phyloP scores from a whole-genome alignment of 2,888 invertebrate species.

The Drosophila gaucha region DNA sequence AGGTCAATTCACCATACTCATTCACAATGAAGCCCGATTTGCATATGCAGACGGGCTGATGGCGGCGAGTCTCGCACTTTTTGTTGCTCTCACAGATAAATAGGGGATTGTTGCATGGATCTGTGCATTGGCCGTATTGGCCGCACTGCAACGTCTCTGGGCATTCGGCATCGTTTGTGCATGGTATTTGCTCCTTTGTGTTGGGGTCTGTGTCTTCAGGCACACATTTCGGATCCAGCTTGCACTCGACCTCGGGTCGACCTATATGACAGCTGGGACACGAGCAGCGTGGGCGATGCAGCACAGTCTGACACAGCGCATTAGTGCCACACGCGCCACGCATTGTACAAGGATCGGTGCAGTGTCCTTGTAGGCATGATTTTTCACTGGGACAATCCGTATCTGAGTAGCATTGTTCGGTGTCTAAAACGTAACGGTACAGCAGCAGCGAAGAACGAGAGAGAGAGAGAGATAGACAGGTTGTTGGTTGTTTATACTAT shows the following conservation, averaged over 20 bases:
- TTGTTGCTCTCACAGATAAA: slow-evolving; percentile 92
- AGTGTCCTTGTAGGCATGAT: slow-evolving; percentile 95
- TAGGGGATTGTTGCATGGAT: slow-evolving; percentile 90
- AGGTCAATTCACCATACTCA: slow-evolving; percentile 93
- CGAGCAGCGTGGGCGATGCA: slow-evolving; percentile 94
- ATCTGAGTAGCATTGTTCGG: slow-evolving; percentile 95
- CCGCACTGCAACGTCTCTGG: slow-evolving; percentile 91
- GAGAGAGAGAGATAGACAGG: slow-evolving; percentile 81
- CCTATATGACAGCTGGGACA: slow-evolving; percentile 95
- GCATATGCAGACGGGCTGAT: slow-evolving; percentile 94
- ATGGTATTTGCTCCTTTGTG: slow-evolving; percentile 87
- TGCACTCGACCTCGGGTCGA: slow-evolving; percentile 91
- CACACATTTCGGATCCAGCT: slow-evolving; percentile 91
- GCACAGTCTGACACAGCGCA: slow-evolving; percentile 93
- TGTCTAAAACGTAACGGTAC: slow-evolving; percentile 84
- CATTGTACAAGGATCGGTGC: slow-evolving; percentile 95
- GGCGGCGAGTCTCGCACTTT: slow-evolving; percentile 94
- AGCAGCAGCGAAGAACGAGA: slow-evolving; percentile 69
- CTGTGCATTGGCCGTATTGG: slow-evolving; percentile 90
- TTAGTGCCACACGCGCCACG: slow-evolving; percentile 95
- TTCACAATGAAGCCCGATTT: slow-evolving; percentile 95
- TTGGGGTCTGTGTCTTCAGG: slow-evolving; percentile 83
- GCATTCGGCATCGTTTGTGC: slow-evolving; percentile 90
- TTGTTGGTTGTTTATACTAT: slow-evolving; percentile 69
- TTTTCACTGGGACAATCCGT: slow-evolving; percentile 96